Evolutionary conservation across 2,113 vertebrate genomes (phyloP).

Genomic region (Brachionichthys hirsutus): DNA sequence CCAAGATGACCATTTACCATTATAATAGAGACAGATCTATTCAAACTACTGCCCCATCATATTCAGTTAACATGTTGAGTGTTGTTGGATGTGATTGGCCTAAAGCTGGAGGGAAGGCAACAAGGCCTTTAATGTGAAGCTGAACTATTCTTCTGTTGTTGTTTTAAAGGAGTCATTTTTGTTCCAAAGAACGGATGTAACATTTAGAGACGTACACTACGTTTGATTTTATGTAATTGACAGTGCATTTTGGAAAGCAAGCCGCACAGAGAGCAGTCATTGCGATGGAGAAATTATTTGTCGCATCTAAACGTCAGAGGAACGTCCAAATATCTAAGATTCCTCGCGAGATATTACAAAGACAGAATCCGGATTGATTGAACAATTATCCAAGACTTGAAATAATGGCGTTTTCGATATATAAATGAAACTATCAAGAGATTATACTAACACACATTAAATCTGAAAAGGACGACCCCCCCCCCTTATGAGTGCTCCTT

Average conservation of each 20-base stretch:
- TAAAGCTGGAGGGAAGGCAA: conserved; percentile 6
- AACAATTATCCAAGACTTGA: neutral
- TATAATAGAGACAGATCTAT: neutral
- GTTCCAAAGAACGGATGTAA: conserved; percentile 1
- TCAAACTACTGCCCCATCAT: neutral
- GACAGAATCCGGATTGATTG: neutral
- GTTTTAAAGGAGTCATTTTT: conserved; percentile 1
- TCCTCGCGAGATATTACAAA: no score
- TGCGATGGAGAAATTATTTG: no score
- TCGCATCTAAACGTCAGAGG: no score
- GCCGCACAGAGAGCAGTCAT: no score
- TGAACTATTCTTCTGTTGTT: conserved; percentile 8
- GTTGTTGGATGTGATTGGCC: conserved; percentile 11
- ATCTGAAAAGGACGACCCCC: neutral
- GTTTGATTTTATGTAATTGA: no score
- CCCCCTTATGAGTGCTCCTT: conserved; percentile 14
- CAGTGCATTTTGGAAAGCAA: no score
- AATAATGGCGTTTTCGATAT: neutral
- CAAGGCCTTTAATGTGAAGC: neutral
- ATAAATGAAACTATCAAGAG: neutral
- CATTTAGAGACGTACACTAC: no score
- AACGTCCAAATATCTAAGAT: no score
- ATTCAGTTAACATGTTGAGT: conserved; percentile 5
- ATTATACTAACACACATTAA: no score
- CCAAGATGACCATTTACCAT: neutral